Percentiles rank a stretch among this genome's conserved stretches.
Evolutionary conservation across 2,888 invertebrate genomes (phyloP).

Genomic region (Vannuccia rotundouncinata): DNA sequence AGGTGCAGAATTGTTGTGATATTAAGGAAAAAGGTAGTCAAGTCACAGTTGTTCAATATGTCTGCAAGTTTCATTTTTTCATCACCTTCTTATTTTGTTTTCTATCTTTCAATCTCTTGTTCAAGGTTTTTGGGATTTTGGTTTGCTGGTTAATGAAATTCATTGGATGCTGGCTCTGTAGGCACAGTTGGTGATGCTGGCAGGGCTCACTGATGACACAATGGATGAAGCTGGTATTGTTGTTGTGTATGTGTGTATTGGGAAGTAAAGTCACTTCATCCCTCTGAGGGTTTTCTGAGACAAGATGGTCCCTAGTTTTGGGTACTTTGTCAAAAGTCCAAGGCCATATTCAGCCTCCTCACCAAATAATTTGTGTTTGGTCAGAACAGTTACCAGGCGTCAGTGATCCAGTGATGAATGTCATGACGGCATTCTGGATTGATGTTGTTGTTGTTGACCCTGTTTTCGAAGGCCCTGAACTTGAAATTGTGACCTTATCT

Average conservation of each 20-base stretch:
- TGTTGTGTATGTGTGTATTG: not conserved
- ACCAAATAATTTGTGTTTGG: not conserved
- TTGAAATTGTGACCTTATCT: not conserved
- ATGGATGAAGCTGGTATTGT: no score
- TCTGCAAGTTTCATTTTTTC: slow-evolving; percentile 4
- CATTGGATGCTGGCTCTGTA: no score
- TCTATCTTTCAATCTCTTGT: slow-evolving; percentile 23
- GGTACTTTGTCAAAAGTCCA: not conserved
- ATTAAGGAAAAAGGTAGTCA: not conserved
- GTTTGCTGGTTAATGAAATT: no score
- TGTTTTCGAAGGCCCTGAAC: not conserved
- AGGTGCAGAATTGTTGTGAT: slow-evolving; percentile 9
- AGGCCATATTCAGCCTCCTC: not conserved
- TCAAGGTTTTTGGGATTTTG: no score
- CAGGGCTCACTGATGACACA: no score
- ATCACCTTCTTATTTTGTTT: not conserved
- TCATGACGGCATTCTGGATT: not conserved
- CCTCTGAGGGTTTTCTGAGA: not conserved
- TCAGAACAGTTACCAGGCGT: not conserved
- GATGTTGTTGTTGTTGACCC: not conserved
- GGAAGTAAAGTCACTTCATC: not conserved
- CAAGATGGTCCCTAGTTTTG: not conserved
- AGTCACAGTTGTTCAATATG: slow-evolving; percentile 9
- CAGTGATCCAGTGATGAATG: not conserved
- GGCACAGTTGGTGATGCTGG: no score